Evolutionary conservation across 2,797 vertebrate species (phyloP), one percentile per base, ranked within the genome.

Genomic region (Zenarchopterus dispar): DNA sequence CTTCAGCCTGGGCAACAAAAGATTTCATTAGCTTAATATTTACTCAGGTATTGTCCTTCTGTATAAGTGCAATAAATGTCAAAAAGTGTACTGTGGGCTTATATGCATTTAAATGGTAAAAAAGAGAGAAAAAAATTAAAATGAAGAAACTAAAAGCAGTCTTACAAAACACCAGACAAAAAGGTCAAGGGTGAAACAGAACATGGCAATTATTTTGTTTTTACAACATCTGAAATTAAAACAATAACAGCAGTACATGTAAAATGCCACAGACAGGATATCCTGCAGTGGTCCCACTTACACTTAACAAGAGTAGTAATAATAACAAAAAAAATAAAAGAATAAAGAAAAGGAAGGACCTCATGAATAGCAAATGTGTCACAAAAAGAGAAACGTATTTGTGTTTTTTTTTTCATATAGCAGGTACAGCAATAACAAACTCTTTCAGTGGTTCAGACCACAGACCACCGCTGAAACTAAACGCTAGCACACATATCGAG

Each of bases 401-500:
- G 61, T 62, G 36, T 39, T 15, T 4, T 39, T 39, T 62, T 81
- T 85, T 66, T 65, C 53, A 75, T 76, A 91, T 69, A 86, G 82
- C 77, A 74, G 84, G 75, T 88, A 91, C 81, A 84, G 75, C 60
- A 81, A 87, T 86, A 87, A 86, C 73, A 84, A 85, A 87, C 75
- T 85, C 85, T 77, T 90, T 82, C 80, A 82, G 85, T 43, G 74
- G 81, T 60, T 73, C 51, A 36, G 77, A 81, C 73, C 71, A 77
- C 77, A 84, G 50, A 68, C 79, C 80, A 70, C 91, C 68, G 84
- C 81, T 86, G 82, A 80, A 78, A 82, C 88, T 89, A 91, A 90
- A 92, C 54, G 71, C 89, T 90, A 93, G 70, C 77, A 92, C 88
- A 89, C 78, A 85, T 51, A 89, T 86, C 66, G 49, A 89, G 84